Percentiles rank a stretch among this genome's conserved stretches.
Evolutionary conservation across 2,888 invertebrate species (phyloP).

Genomic region (Heliconius aoede): DNA sequence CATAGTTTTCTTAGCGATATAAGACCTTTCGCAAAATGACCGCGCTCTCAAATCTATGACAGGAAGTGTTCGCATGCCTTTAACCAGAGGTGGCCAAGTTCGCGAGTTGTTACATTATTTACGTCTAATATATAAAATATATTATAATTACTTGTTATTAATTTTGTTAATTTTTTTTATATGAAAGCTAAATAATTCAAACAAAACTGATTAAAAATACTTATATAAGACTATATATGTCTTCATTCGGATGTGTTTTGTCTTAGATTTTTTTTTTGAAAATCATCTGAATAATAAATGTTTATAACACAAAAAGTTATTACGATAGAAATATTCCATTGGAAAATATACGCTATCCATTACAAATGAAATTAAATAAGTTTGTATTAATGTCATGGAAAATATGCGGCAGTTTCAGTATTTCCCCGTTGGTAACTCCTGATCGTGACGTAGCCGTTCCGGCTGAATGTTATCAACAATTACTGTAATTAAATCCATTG

Average conservation of each 20-base stretch:
- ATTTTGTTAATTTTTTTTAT: background rate
- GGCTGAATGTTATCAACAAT: conserved; percentile 40
- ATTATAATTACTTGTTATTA: background rate
- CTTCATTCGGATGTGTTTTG: too few species aligned
- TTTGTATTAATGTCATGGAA: conserved; percentile 35
- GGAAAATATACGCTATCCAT: conserved; percentile 29
- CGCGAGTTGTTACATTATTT: conserved; percentile 38
- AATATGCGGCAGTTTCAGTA: conserved; percentile 34
- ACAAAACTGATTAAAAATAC: background rate
- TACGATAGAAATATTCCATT: conserved; percentile 1
- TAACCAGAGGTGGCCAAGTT: conserved; percentile 68
- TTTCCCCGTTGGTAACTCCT: conserved; percentile 44
- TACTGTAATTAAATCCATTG: conserved; percentile 39
- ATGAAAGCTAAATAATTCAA: background rate
- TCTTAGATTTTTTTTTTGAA: too few species aligned
- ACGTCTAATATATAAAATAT: background rate
- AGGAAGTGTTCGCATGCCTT: conserved; percentile 77
- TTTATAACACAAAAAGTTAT: background rate
- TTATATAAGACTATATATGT: too few species aligned
- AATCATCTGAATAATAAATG: background rate
- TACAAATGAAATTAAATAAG: conserved; percentile 33
- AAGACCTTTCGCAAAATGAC: conserved; percentile 58
- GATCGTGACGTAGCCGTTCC: conserved; percentile 43
- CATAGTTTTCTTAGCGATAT: conserved; percentile 59
- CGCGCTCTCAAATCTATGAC: conserved; percentile 76